Percentiles rank a stretch among this genome's conserved stretches.
These are phyloP conservation scores for Cotesia congregata DNA, from an alignment of 2,888 invertebrate genomes.

Conservation along the genomic window DNA sequence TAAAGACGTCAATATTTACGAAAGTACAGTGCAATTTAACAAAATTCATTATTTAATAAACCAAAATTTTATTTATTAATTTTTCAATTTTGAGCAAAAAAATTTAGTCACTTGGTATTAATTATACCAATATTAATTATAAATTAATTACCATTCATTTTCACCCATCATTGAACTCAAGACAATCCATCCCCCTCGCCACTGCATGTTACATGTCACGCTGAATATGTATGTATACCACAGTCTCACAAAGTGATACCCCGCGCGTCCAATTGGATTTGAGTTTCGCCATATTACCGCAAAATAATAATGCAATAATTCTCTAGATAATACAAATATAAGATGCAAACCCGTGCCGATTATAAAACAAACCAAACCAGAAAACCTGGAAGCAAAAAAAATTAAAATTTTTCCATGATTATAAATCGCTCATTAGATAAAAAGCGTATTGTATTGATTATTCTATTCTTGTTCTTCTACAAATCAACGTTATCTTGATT, in stretches of 20 bases:
- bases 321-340: conserved; percentile 71
- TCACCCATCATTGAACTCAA: conserved; percentile 58
- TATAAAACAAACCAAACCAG: conserved; percentile 69
- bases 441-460: conserved; percentile 2
- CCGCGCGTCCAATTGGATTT: conserved; percentile 38
- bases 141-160: conserved; percentile 49
- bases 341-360: conserved; percentile 74
- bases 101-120: not conserved
- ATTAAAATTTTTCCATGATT: not conserved
- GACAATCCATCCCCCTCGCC: conserved; percentile 73
- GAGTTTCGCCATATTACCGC: conserved; percentile 45
- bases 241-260: conserved; percentile 55
- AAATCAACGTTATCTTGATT: not conserved
- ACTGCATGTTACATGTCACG: conserved; percentile 72
- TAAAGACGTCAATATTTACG: not conserved
- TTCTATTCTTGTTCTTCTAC: not conserved
- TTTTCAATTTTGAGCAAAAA: too few species aligned
- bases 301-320: conserved; percentile 50
- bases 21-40: not conserved
- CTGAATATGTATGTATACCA: conserved; percentile 72
- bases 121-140: too few species aligned
- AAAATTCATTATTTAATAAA: too few species aligned
- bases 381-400: conserved; percentile 63
- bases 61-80: too few species aligned
- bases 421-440: conserved; percentile 5